Evolutionary conservation across 1,140 invertebrate species (phyloP), one percentile per base, ranked within the genome.

Genomic region (Nasonia longicornis): DNA sequence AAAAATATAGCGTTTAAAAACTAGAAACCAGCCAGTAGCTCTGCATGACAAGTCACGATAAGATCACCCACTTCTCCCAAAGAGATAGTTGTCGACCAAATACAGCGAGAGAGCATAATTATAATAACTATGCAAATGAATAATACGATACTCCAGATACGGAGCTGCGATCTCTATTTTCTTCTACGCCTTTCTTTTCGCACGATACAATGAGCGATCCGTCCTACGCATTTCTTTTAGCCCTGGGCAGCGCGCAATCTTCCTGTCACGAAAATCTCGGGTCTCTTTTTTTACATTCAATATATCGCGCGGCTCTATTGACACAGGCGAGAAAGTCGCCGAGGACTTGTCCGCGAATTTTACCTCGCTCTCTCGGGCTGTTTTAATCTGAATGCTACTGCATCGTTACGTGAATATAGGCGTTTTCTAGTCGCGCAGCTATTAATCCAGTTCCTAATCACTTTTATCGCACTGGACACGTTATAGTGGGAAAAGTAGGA

Each of bases 151-250:
- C 14, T n/a, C 4, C 52, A 58, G 52, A 58, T n/a, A 35, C 2
- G 52, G 16, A 58, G 31, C 31, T 3, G 31, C 52, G 52, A 58
- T 58, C 52, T 58, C 52, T 58, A 58, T 58, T 58, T 58, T 58
- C 52, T 58, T 11, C 52, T 58, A 58, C 52, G 45, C 45, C 45
- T 48, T n/a, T 58, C 20, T 67, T 16, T 29, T 29, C 64, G 12
- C 29, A 22, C 29, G 29, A 26, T 26, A 67, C 64, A 67, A 67
- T 67, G 29, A 67, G 64, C 22, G 12, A 7, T 8, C 14, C 45
- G 45, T 64, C 63, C 63, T 26, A 64, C 64, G 64, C 64, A 12
- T 67, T 67, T 67, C 64, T 67, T 67, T 67, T 67, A 67, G 22
- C 22, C 29, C 22, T 58, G 20, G 52, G 12, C 26, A 11, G 16